Conservation (phyloP, 2,888 invertebrate genomes). For the Volucella inanis region DNA sequence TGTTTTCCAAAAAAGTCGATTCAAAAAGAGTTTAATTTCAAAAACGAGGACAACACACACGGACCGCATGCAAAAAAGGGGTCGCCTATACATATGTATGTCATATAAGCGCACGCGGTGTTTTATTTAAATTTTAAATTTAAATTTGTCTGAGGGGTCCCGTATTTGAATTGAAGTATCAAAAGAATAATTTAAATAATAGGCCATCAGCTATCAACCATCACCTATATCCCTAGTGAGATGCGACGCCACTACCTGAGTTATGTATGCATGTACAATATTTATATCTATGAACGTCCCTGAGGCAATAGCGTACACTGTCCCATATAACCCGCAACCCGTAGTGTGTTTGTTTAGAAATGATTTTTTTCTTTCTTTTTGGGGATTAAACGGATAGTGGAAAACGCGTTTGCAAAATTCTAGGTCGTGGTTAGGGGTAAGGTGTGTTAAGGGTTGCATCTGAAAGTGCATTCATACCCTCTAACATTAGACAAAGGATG, state of each 20-base stretch:
- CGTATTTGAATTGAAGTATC: slow-evolving; percentile 40
- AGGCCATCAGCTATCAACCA: slow-evolving; percentile 65
- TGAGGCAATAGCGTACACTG: slow-evolving; percentile 43
- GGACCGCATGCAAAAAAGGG: slow-evolving; percentile 77
- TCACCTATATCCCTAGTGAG: slow-evolving; percentile 57
- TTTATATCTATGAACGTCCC: slow-evolving; percentile 26
- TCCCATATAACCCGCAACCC: slow-evolving; percentile 12
- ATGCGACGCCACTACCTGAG: slow-evolving; percentile 62
- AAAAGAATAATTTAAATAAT: slow-evolving; percentile 75
- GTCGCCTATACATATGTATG: slow-evolving; percentile 44
- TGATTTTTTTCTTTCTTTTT: slow-evolving; percentile 20
- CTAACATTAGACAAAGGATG: slow-evolving; percentile 66
- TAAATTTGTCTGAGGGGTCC: slow-evolving; percentile 67
- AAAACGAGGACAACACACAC: slow-evolving; percentile 74
- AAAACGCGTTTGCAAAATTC: slow-evolving; percentile 69
- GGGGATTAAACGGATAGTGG: slow-evolving; percentile 54
- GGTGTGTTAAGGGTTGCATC: slow-evolving; percentile 64
- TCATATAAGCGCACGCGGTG: slow-evolving; percentile 31
- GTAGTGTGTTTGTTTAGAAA: slow-evolving; percentile 42
- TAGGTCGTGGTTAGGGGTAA: slow-evolving; percentile 68
- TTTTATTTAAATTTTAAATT: slow-evolving; percentile 73
- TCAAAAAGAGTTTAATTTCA: slow-evolving; percentile 74
- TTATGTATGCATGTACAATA: background rate
- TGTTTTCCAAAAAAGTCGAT: slow-evolving; percentile 72
- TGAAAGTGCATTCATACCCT: slow-evolving; percentile 54